Base-by-base conservation (phyloP, 2,888 invertebrate genomes). In the Schrankia costaestrigalis region DNA sequence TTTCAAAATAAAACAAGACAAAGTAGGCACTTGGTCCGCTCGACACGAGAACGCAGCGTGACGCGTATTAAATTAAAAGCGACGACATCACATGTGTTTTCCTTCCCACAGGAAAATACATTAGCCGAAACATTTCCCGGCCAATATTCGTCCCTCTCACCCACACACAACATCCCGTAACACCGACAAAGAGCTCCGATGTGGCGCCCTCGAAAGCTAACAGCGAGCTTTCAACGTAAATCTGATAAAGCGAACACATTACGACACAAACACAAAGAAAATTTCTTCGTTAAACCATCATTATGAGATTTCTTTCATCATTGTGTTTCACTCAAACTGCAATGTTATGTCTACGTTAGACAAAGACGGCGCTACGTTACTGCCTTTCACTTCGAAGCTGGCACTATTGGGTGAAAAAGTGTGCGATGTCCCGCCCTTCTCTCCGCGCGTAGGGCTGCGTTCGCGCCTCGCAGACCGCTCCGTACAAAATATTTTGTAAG, bases 81-180 rank as follows among this genome's bases (percentile, higher is more conserved):
- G 82, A 76, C 81, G 76, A 87, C 87, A n/a, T n/a, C n/a, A n/a
- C n/a, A 87, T 83, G 83, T 87, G 87, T 87, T 87, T 87, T 86
- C 71, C 80, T 86, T 86, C 86, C 83, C 86, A 83, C 82, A 86
- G 85, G 85, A 85, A 87, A 87, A 85, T 79, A 84, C 79, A 86
- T 86, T 85, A 86, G 84, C 78, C 68, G 63, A 66, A 77, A 79
- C 83, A 86, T 85, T 86, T 86, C 74, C 86, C 79, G 74, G 61
- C 41, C 39, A 46, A 55, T 46, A 10, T 22, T 52, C 43, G 22
- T 84, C 82, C 52, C 65, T 56, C 27, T 83, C 70, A 11, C 58
- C 54, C 80, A 8, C 14, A 23, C 28, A 15, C 29, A 6, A 22
- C 14, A 13, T 7, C 13, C 39, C 18, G 11, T 35, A 19, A 13